Conservation (phyloP, 2,888 invertebrate genomes). For the Eulithis prunata region DNA sequence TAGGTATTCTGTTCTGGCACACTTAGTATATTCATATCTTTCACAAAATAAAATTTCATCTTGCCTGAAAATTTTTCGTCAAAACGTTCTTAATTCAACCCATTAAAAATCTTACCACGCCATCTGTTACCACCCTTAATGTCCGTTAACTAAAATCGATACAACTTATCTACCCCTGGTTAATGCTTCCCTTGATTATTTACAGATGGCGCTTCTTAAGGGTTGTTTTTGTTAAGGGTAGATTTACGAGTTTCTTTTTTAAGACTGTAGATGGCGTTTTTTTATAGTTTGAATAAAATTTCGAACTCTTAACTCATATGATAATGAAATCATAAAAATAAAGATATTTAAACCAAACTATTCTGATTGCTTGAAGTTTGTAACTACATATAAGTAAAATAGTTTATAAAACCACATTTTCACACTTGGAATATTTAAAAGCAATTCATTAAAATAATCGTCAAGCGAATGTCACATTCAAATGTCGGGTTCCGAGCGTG, state of each 20-base stretch:
- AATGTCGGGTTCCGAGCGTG: background rate
- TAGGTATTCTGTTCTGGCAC: no score
- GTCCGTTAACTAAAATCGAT: constrained; percentile 55
- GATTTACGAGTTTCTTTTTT: constrained; percentile 24
- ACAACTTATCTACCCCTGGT: constrained; percentile 9
- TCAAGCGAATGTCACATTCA: background rate
- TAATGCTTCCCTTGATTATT: background rate
- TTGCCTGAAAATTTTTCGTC: no score
- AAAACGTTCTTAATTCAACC: background rate
- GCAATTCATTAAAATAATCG: constrained; percentile 32
- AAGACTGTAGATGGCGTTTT: constrained; percentile 18
- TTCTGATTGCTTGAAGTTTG: background rate
- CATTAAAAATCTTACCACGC: constrained; percentile 42
- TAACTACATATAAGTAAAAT: background rate
- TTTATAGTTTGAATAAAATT: no score
- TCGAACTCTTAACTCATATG: no score
- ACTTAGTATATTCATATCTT: no score
- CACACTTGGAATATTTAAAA: constrained; percentile 27
- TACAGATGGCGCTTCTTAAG: constrained; percentile 60
- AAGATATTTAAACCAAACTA: background rate
- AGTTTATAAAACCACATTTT: constrained; percentile 29
- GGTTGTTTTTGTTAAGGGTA: constrained; percentile 40
- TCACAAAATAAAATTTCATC: no score
- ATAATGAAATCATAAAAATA: no score
- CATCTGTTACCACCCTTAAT: constrained; percentile 66